Evolutionary conservation across 1,140 invertebrate genomes (phyloP).

Genomic region (Drosophila nasuta): DNA sequence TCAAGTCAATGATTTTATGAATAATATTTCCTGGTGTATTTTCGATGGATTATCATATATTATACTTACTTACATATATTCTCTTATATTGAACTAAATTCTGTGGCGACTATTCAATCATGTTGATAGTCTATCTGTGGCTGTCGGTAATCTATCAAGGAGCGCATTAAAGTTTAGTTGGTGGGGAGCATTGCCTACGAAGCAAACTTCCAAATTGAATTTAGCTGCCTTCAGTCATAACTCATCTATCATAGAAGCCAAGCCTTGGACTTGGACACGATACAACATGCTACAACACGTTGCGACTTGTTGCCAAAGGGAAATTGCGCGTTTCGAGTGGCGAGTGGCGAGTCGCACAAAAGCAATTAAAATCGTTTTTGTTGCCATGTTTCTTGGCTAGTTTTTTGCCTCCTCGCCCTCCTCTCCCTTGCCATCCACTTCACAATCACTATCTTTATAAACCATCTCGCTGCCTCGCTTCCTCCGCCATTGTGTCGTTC

Average conservation of each 20-base stretch:
- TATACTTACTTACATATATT: too few species aligned
- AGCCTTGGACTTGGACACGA: conserved; percentile 13
- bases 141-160: conserved; percentile 14
- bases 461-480: conserved; percentile 9
- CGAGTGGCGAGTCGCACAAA: conserved; percentile 40
- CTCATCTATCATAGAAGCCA: conserved; percentile 42
- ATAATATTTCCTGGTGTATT: too few species aligned
- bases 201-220: conserved; percentile 36
- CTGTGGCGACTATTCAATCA: not conserved
- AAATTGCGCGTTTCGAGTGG: conserved; percentile 11
- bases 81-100: not conserved
- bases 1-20: too few species aligned
- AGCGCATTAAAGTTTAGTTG: conserved; percentile 4
- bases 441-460: conserved; percentile 45
- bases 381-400: conserved; percentile 38
- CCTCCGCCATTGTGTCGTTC: not conserved
- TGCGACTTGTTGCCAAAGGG: conserved; percentile 17
- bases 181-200: conserved; percentile 2
- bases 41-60: too few species aligned
- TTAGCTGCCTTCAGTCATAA: conserved; percentile 30
- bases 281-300: not conserved
- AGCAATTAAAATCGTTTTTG: conserved; percentile 73
- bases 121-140: conserved; percentile 2
- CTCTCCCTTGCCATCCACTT: conserved; percentile 8
- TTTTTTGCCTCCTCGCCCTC: conserved; percentile 42